Base-by-base conservation (phyloP, 2,888 invertebrate genomes). In the Erannis defoliaria region DNA sequence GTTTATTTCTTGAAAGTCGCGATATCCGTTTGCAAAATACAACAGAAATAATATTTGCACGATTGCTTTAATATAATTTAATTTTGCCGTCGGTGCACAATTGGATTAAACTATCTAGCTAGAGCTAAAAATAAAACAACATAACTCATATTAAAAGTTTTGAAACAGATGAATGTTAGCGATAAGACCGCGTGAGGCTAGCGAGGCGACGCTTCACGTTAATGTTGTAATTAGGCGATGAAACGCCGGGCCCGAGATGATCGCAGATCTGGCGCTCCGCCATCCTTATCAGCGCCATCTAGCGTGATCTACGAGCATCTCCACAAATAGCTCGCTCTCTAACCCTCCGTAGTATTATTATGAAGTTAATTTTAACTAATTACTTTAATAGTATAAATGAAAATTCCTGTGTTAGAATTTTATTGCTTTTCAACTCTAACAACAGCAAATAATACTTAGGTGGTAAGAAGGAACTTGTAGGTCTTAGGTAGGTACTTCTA, bases 251-350 rank as follows among this genome's bases (percentile, higher is more conserved):
- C 69, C 72, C 67, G 68, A 73, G 80, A 82, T 85, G 78, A 86
- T 86, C 84, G 72, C 77, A 76, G 89, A 90, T 90, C 88, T 93
- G 92, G 92, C 92, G 72, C 78, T 66, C 62, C 68, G 90, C 90
- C 92, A 89, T 31, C 80, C 50, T 67, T 89, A 90, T 91, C 92
- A 77, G 80, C 82, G 84, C 78, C 89, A 92, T 93, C 91, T 91
- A 80, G 71, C 81, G 86, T 88, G 90, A 89, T 90, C 85, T 90
- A 90, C 84, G 85, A 77, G 80, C 79, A 74, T 70, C 63, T 64
- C 56, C 81, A 75, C 68, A 77, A 84, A 84, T 85, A 83, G 72
- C 76, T 70, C 62, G 57, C 72, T 64, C 63, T 62, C 73, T 71
- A 66, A 59, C 67, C 61, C 66, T 66, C 67, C 71, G 60, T 54